phyloP scores from a whole-genome alignment of 2,888 invertebrate genomes.

The Melinopterus prodromus region DNA sequence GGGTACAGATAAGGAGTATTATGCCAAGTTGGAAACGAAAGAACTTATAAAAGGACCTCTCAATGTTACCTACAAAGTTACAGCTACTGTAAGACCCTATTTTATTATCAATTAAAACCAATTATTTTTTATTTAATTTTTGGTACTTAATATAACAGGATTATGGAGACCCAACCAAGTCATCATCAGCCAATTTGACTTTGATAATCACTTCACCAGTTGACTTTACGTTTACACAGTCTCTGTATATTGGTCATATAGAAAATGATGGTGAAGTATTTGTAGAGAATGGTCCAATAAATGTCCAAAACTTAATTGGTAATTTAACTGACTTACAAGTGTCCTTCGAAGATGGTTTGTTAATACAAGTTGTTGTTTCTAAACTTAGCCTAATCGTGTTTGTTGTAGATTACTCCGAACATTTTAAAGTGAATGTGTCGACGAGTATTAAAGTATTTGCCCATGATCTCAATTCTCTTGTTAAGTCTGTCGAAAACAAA shows the following conservation, averaged over 20 bases:
- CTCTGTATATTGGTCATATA: not conserved
- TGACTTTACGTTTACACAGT: not conserved
- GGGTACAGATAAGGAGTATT: not conserved
- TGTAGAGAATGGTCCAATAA: not conserved
- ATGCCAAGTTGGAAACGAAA: not conserved
- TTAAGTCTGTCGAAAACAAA: not conserved
- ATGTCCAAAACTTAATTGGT: not conserved
- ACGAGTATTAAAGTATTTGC: not conserved
- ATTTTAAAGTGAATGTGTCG: not conserved
- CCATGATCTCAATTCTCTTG: not conserved
- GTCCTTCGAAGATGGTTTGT: not conserved
- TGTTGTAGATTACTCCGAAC: not conserved
- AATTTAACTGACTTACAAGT: not conserved
- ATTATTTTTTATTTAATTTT: not conserved
- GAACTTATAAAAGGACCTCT: not conserved
- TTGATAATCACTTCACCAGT: not conserved
- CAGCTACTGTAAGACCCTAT: not conserved
- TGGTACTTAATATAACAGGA: not conserved
- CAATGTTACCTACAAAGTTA: not conserved
- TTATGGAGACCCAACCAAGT: not conserved
- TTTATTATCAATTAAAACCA: not conserved
- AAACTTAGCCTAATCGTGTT: not conserved
- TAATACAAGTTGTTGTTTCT: not conserved
- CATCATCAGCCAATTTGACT: not conserved
- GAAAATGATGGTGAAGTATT: not conserved